A percentile compares a stretch with the other conserved stretches of the same genome.
Conservation (phyloP, 2,888 invertebrate species). For the Oscheius sp. region DNA sequence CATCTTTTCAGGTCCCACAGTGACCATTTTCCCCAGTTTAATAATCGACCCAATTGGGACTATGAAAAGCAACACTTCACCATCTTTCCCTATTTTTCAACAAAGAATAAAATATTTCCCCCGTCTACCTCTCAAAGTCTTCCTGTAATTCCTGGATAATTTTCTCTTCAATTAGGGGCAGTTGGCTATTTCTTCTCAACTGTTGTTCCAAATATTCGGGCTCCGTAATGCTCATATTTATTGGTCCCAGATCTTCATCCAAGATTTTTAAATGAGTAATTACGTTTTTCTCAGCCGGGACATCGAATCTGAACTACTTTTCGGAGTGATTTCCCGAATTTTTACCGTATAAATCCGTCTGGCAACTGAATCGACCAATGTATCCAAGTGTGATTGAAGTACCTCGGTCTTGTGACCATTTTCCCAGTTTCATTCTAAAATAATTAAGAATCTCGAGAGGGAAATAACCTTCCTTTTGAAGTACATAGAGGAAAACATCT, state of each 20-base stretch:
- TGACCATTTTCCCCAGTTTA: too few species aligned
- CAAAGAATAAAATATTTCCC: too few species aligned
- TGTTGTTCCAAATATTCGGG: not conserved
- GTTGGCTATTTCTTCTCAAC: not conserved
- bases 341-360: not conserved
- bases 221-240: not conserved
- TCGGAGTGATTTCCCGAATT: not conserved
- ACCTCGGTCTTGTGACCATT: conserved; percentile 47
- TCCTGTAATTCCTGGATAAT: conserved; percentile 8
- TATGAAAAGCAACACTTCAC: too few species aligned
- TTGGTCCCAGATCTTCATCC: conserved; percentile 13
- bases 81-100: too few species aligned
- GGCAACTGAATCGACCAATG: conserved; percentile 44
- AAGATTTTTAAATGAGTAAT: conserved; percentile 31
- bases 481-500: conserved; percentile 21
- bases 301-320: conserved; percentile 10
- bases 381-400: conserved; percentile 57
- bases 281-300: conserved; percentile 16
- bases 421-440: conserved; percentile 53
- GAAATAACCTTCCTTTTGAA: conserved; percentile 4
- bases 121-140: conserved; percentile 13
- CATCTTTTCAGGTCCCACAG: too few species aligned
- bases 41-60: too few species aligned
- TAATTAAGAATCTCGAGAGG: not conserved
- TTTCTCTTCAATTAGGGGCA: not conserved